Evolutionary conservation across 2,113 vertebrate genomes (phyloP), one percentile per base, ranked within the genome.

Genomic region (Laticauda colubrina): DNA sequence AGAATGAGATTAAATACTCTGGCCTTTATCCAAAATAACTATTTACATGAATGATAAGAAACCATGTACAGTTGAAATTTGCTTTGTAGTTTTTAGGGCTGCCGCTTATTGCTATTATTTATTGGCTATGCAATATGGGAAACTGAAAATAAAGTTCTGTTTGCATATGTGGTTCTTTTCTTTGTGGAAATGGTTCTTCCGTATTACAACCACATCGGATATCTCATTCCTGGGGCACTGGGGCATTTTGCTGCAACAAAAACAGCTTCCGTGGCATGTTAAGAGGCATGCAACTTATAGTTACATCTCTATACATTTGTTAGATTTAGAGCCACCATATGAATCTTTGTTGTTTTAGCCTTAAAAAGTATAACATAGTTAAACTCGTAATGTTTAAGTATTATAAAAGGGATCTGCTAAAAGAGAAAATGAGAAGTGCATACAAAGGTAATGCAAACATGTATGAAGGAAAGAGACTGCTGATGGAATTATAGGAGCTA

Each of bases 401-500:
- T 54, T 54, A 75, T 81, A 39, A 54, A 54, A 53, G 21, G 20
- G 64, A 34, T 55, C 34, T 34, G 48, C 18, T 23, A 51, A 53
- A 56, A 54, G 39, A 45, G 15, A 89, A 96, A 96, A 95, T 93
- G n/a, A 23, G 95, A 96, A 91, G 24, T 14, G 59, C 96, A 61
- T 81, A 95, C 85, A 95, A 91, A 43, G 86, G 91, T 86, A 0
- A 2, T 59, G 87, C 1, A 89, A 29, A 96, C 26, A 91, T 93
- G 93, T 90, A 95, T 0, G 39, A 43, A 81, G 34, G 18, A 81
- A 81, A 7, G 18, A 6, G n/a, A 6, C 34, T 75, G 64, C n/a
- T 81, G 18, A 81, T 39, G 18, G 34, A 39, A 81, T 81, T 21
- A 18, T 81, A 81, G 34, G 34, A 81, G 18, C 18, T 81, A 34